A percentile compares a stretch with the other conserved stretches of the same genome.
These are phyloP conservation scores for Pitta sordida DNA, from an alignment of 2,113 vertebrate species.

Conservation along the genomic window DNA sequence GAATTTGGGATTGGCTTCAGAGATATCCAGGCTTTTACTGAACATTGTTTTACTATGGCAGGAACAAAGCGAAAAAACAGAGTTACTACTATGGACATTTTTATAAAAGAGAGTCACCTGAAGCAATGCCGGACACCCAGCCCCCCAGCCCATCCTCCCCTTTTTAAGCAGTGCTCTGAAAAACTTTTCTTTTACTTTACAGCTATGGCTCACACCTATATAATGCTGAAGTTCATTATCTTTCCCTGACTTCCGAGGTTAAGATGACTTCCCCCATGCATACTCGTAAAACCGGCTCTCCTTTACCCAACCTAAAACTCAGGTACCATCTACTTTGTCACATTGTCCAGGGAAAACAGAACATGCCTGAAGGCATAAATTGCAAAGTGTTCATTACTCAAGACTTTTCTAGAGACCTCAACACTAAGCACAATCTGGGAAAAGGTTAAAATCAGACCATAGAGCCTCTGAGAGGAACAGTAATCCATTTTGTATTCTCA, in stretches of 20 bases:
- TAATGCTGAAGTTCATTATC: not conserved
- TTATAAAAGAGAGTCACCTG: conserved; percentile 69
- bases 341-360: conserved; percentile 1
- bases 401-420: not conserved
- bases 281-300: not conserved
- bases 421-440: not conserved
- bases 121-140: conserved; percentile 55
- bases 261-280: not conserved
- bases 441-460: not conserved
- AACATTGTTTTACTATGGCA: conserved; percentile 95
- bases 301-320: not conserved
- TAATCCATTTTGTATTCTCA: not conserved
- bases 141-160: conserved; percentile 52
- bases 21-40: conserved; percentile 99
- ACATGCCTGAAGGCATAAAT: not conserved
- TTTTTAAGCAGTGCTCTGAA: conserved; percentile 15
- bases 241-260: not conserved
- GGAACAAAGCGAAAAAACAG: conserved; percentile 88
- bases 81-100: conserved; percentile 75
- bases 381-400: not conserved
- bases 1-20: conserved; percentile 91
- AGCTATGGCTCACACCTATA: not conserved
- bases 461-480: not conserved
- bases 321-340: conserved; percentile 6
- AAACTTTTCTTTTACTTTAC: conserved; percentile 11